Base-by-base conservation (phyloP, 2,888 invertebrate genomes). In the Cloeon dipterum region DNA sequence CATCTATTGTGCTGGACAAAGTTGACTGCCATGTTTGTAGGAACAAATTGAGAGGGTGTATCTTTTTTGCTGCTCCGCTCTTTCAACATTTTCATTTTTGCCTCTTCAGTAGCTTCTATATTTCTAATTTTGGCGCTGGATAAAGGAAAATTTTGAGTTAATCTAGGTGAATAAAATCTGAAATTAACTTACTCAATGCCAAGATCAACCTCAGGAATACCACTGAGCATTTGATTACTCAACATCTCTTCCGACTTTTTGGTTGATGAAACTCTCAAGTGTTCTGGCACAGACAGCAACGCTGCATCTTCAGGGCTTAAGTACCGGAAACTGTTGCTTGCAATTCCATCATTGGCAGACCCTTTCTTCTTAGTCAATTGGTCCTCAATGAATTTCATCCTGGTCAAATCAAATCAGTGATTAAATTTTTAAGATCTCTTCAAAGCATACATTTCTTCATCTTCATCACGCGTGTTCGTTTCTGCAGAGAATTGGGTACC, bases 171-270 rank as follows among this genome's bases (percentile, higher is more conserved):
- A 29, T 29, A 29, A 29, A n/a, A 11, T 23, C 23, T 11, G n/a
- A 23, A 11, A 23, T 11, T 11, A 29, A 56, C 63, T 56, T 53
- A 73, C 70, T 94, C 91, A 47, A 99, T 93, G n/a, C 98, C 98
- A 37, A 99, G 66, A 59, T 99, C 96, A 0, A 99, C 88, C 64
- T 99, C 98, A 1, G 98, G 98, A 45, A 99, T 98, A 25, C 98
- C 98, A 52, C 89, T 94, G 4, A 99, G 64, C 98, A 98, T 99
- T 65, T 98, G 96, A 66, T 96, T 94, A 3, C 96, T 96, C 48
- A 99, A 69, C 89, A 98, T 94, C 62, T 98, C 98, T 57, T 98
- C 96, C 2, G 86, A 91, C 51, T 79, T 68, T 47, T 85, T 81
- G 1, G 79, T 71, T 1, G 85, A 79, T 2, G 86, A 82, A 40